Percentiles rank a stretch among this genome's conserved stretches.
These are phyloP conservation scores for Zaprionus bogoriensis DNA, from an alignment of 2,888 invertebrate species.

Conservation along the genomic window DNA sequence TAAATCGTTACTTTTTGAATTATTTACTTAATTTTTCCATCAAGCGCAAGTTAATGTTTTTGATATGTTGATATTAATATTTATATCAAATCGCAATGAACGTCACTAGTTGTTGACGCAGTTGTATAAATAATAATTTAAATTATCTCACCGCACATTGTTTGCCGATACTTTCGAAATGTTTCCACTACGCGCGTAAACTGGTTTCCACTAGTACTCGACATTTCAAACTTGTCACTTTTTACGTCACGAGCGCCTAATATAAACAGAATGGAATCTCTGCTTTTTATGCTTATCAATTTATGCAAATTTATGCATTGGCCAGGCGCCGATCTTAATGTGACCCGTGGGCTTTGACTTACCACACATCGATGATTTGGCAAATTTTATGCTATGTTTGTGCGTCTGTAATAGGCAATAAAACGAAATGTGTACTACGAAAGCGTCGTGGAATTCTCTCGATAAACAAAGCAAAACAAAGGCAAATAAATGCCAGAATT, in stretches of 20 bases:
- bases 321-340: constrained; percentile 7
- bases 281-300: constrained; percentile 1
- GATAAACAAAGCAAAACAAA: constrained; percentile 31
- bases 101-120: too few species aligned
- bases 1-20: background rate
- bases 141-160: background rate
- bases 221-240: background rate
- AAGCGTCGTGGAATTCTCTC: constrained; percentile 46
- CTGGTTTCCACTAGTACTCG: constrained; percentile 2
- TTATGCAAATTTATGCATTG: constrained; percentile 31
- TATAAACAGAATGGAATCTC: background rate
- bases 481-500: constrained; percentile 6
- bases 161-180: background rate
- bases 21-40: too few species aligned
- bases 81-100: background rate
- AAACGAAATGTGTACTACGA: constrained; percentile 19
- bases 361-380: constrained; percentile 20
- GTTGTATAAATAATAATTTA: background rate
- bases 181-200: background rate
- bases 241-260: constrained; percentile 8
- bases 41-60: too few species aligned
- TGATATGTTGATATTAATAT: too few species aligned
- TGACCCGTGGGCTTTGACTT: constrained; percentile 7
- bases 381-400: constrained; percentile 5
- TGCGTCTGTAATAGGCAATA: constrained; percentile 7